Conservation (phyloP, 2,113 vertebrate species). For the Erinaceus europaeus region DNA sequence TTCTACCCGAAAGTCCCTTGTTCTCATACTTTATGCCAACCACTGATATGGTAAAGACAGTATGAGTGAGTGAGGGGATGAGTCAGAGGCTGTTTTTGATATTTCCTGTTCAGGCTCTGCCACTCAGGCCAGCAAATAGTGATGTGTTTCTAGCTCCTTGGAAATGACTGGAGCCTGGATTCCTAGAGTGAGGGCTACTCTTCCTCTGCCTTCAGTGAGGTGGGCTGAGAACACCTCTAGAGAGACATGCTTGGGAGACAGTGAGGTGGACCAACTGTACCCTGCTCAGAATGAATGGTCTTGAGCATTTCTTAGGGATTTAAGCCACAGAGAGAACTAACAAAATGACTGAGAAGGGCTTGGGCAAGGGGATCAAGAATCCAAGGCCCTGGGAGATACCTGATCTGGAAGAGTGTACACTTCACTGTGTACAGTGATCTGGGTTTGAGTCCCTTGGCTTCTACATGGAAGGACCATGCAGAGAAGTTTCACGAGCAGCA, state of each 20-base stretch:
- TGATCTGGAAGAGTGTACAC: no score
- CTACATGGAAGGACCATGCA: no score
- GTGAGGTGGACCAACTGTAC: not conserved
- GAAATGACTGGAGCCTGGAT: not conserved
- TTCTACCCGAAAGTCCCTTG: not conserved
- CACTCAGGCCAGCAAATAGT: not conserved
- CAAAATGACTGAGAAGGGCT: not conserved
- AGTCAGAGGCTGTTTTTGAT: not conserved
- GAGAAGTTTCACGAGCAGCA: no score
- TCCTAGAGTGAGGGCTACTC: not conserved
- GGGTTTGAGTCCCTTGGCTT: no score
- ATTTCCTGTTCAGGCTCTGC: not conserved
- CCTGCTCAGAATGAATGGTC: not conserved
- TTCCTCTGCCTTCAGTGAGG: not conserved
- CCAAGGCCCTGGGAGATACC: no score
- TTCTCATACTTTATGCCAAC: not conserved
- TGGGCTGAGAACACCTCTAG: not conserved
- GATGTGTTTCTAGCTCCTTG: not conserved
- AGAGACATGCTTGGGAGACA: not conserved
- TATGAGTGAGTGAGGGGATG: not conserved
- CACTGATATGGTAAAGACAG: not conserved
- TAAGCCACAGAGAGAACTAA: not conserved
- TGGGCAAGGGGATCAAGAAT: not conserved
- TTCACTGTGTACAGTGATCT: no score
- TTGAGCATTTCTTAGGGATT: not conserved